A percentile compares a stretch with the other conserved stretches of the same genome.
Conservation (phyloP, 2,797 vertebrate species). For the Lophotriccus pileatus region DNA sequence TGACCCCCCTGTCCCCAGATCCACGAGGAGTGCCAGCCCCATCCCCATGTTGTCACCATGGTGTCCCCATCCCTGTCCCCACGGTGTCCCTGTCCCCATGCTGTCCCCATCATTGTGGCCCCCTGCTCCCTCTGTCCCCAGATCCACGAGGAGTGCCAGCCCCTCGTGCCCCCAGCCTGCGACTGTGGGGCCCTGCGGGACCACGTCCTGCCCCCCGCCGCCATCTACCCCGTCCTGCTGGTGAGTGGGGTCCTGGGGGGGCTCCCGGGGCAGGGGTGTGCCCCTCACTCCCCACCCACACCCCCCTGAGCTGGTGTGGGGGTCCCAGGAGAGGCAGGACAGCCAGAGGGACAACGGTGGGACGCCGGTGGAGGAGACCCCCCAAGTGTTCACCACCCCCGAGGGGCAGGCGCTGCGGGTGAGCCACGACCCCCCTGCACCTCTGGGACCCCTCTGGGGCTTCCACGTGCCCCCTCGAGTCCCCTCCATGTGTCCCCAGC, state of each 20-base stretch:
- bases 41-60: neutral
- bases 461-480: neutral
- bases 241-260: conserved; percentile 66
- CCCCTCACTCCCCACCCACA: neutral
- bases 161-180: conserved; percentile 78
- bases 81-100: neutral
- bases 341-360: neutral
- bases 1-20: neutral
- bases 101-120: neutral
- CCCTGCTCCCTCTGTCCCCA: conserved; percentile 16
- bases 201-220: conserved; percentile 90
- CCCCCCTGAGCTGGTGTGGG: neutral
- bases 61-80: no score
- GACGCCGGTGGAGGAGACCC: conserved; percentile 70
- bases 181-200: conserved; percentile 85
- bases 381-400: conserved; percentile 78
- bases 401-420: conserved; percentile 92
- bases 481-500: neutral
- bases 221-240: conserved; percentile 90
- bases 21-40: neutral
- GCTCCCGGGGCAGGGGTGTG: neutral
- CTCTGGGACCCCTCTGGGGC: neutral
- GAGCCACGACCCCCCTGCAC: neutral
- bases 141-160: conserved; percentile 88
- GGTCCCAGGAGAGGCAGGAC: conserved; percentile 76